Conservation (phyloP, 2,113 vertebrate species). For the Mungos mungo region DNA sequence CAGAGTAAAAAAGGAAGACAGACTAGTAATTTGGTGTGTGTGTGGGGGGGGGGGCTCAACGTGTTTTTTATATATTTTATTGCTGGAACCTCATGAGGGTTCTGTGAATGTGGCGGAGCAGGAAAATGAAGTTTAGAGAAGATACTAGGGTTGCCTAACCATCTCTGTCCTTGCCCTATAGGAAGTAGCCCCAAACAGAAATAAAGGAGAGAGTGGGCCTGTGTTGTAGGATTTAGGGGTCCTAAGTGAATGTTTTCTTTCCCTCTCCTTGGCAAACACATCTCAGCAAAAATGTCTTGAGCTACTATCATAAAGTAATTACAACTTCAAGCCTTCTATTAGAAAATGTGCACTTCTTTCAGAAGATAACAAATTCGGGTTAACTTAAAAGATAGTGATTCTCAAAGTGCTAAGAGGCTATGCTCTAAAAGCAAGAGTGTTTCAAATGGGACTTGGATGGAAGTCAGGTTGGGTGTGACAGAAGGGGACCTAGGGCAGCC, state of each 20-base stretch:
- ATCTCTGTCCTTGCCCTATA: not conserved
- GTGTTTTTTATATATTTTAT: not conserved
- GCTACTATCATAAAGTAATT: not conserved
- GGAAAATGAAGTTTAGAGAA: slow-evolving; percentile 7
- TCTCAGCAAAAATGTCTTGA: not conserved
- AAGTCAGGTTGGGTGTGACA: not conserved
- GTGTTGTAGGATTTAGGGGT: not conserved
- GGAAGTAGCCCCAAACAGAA: not conserved
- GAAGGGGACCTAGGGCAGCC: not conserved
- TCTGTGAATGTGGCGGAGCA: not conserved
- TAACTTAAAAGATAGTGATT: slow-evolving; percentile 34
- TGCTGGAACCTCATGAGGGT: not conserved
- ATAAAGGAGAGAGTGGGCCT: not conserved
- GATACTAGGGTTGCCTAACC: not conserved
- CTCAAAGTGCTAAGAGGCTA: not conserved
- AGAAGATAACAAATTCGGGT: not conserved
- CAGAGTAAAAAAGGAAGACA: not conserved
- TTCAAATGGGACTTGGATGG: not conserved
- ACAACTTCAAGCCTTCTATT: not conserved
- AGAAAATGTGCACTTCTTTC: slow-evolving; percentile 26
- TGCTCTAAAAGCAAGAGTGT: not conserved
- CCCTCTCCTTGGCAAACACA: not conserved
- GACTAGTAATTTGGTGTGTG: not conserved
- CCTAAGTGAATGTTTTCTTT: slow-evolving; percentile 7
- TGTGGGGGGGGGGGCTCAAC: not conserved